These are phyloP conservation scores for Cichladusa arquata DNA, from an alignment of 2,113 vertebrate genomes.

Conservation along the genomic window DNA sequence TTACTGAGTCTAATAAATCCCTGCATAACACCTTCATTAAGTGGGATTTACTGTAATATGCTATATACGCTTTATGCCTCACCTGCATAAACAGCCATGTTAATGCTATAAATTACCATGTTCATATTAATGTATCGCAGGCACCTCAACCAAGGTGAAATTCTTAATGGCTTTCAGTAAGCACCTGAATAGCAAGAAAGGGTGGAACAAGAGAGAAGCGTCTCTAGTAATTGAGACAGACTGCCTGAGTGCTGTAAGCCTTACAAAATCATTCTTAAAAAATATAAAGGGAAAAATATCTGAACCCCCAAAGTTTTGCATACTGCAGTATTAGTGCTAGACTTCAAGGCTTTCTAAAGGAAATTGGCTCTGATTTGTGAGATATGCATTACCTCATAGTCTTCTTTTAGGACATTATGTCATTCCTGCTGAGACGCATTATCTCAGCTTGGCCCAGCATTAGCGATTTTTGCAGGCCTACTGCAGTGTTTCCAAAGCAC, in stretches of 20 bases:
- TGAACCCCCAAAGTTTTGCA: conserved; percentile 38
- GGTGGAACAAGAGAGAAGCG: neutral
- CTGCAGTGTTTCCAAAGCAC: conserved; percentile 79
- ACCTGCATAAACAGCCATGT: conserved; percentile 61
- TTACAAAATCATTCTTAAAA: conserved; percentile 53
- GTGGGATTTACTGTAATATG: conserved; percentile 19
- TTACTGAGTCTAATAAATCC: conserved; percentile 37
- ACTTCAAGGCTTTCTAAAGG: conserved; percentile 70
- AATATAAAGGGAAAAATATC: conserved; percentile 17
- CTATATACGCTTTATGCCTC: conserved; percentile 7
- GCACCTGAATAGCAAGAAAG: neutral
- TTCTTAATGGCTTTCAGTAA: conserved; percentile 3
- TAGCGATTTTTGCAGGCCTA: conserved; percentile 77
- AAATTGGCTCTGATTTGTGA: conserved; percentile 77
- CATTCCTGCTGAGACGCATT: conserved; percentile 83
- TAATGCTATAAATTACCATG: conserved; percentile 55
- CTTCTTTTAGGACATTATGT: conserved; percentile 87
- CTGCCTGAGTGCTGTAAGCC: neutral
- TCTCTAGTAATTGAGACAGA: neutral
- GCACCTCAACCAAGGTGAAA: conserved; percentile 62
- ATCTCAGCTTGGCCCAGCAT: conserved; percentile 79
- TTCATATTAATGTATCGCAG: neutral
- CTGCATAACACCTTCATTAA: conserved; percentile 31
- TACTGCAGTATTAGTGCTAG: conserved; percentile 66
- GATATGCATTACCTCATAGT: conserved; percentile 83